These are phyloP conservation scores for Eucera pruinosa DNA, from an alignment of 2,888 invertebrate species.

Conservation along the genomic window DNA sequence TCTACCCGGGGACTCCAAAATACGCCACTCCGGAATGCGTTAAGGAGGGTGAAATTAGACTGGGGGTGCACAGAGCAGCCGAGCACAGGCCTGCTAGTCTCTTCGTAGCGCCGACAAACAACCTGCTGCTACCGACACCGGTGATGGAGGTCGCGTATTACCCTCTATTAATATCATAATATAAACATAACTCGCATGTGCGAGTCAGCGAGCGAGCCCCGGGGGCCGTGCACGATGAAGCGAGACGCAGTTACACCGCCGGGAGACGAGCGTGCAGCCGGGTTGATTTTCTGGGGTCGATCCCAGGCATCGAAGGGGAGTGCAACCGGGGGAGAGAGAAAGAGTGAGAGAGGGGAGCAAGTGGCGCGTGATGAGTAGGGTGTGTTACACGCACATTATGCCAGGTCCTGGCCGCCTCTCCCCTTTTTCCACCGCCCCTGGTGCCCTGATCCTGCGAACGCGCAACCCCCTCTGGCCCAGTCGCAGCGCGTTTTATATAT, in stretches of 20 bases:
- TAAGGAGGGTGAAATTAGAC: slow-evolving; percentile 3
- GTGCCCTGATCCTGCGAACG: slow-evolving; percentile 65
- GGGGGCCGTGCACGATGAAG: slow-evolving; percentile 45
- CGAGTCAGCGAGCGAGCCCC: slow-evolving; percentile 64
- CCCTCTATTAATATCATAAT: slow-evolving; percentile 84
- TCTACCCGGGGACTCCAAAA: too few relatives aligned
- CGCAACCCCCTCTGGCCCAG: slow-evolving; percentile 43
- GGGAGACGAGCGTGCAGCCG: slow-evolving; percentile 59
- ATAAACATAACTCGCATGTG: slow-evolving; percentile 81
- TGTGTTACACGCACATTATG: slow-evolving; percentile 81
- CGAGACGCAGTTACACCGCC: slow-evolving; percentile 52
- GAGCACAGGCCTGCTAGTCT: slow-evolving; percentile 53
- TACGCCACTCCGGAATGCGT: too few relatives aligned
- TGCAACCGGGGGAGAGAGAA: not conserved
- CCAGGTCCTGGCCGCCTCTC: slow-evolving; percentile 70
- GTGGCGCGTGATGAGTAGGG: slow-evolving; percentile 83
- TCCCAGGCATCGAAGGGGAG: slow-evolving; percentile 50
- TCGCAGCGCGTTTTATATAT: slow-evolving; percentile 64
- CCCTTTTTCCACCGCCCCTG: slow-evolving; percentile 16
- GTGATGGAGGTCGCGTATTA: slow-evolving; percentile 73
- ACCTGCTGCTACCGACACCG: slow-evolving; percentile 73
- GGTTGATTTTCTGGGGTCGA: slow-evolving; percentile 72
- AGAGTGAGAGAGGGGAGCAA: slow-evolving; percentile 75
- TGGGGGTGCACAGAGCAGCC: slow-evolving; percentile 21
- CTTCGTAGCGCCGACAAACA: slow-evolving; percentile 68